These are phyloP conservation scores for Enteromius fasciolatus DNA, from an alignment of 2,797 vertebrate species.

Conservation along the genomic window DNA sequence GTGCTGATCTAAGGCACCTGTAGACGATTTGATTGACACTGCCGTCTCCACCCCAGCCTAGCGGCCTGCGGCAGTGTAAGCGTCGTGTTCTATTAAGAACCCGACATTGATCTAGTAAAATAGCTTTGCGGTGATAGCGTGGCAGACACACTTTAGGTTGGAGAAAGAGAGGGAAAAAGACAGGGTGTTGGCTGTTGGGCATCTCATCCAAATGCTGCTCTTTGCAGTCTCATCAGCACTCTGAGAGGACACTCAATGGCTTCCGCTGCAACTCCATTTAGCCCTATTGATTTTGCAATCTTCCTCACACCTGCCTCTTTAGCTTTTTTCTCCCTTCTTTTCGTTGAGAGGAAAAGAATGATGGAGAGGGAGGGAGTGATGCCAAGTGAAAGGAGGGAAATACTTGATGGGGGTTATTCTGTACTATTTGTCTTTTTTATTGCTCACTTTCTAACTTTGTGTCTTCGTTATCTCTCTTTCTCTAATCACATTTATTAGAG, in stretches of 20 bases:
- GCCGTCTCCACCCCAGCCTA: not conserved
- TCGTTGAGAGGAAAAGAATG: slow-evolving; percentile 50
- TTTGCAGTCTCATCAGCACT: slow-evolving; percentile 72
- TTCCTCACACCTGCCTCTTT: slow-evolving; percentile 61
- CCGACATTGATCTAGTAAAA: slow-evolving; percentile 52
- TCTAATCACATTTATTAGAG: not conserved
- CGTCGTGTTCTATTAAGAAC: slow-evolving; percentile 32
- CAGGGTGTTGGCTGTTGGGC: slow-evolving; percentile 59
- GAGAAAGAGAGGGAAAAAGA: not conserved
- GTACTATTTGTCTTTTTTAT: slow-evolving; percentile 9
- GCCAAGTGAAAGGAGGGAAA: slow-evolving; percentile 30
- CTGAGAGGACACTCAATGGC: slow-evolving; percentile 76
- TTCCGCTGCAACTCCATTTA: slow-evolving; percentile 79
- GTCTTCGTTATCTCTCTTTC: slow-evolving; percentile 17
- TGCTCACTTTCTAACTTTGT: not conserved
- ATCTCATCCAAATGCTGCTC: slow-evolving; percentile 65
- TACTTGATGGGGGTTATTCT: slow-evolving; percentile 5
- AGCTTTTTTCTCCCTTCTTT: slow-evolving; percentile 43
- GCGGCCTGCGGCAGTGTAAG: slow-evolving; percentile 1
- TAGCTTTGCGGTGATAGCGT: slow-evolving; percentile 40
- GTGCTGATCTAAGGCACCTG: slow-evolving; percentile 16
- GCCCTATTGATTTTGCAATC: slow-evolving; percentile 81
- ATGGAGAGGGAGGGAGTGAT: slow-evolving; percentile 38
- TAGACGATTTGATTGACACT: slow-evolving; percentile 38
- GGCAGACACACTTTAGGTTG: slow-evolving; percentile 29